A percentile compares a stretch with the other conserved stretches of the same genome.
Evolutionary conservation across 1,140 invertebrate species (phyloP).

Genomic region (Drosophila miranda): DNA sequence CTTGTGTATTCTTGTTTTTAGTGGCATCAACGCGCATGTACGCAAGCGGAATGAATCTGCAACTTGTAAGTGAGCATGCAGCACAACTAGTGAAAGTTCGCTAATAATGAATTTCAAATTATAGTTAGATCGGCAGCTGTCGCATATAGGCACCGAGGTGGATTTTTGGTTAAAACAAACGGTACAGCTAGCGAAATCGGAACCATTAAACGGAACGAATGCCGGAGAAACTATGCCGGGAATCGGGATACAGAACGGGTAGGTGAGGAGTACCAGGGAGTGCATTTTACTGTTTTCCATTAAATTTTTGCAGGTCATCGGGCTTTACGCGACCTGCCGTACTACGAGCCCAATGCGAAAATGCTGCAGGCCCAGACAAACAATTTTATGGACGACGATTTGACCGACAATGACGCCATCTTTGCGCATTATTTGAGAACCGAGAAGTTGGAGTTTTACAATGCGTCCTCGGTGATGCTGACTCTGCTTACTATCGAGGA

Average conservation of each 20-base stretch:
- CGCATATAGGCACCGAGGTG: neutral
- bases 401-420: conserved; percentile 1
- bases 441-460: conserved; percentile 35
- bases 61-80: too few species aligned
- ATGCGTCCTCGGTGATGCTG: conserved; percentile 48
- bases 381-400: conserved; percentile 35
- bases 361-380: conserved; percentile 33
- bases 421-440: conserved; percentile 41
- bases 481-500: conserved; percentile 57
- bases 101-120: neutral
- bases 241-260: neutral
- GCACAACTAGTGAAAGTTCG: too few species aligned
- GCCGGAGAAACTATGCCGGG: too few species aligned
- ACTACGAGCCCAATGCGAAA: conserved; percentile 46
- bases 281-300: neutral
- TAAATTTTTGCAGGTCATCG: conserved; percentile 28
- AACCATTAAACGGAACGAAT: neutral
- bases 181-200: too few species aligned
- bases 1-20: too few species aligned
- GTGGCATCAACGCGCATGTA: neutral
- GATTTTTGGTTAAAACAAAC: too few species aligned
- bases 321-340: conserved; percentile 1
- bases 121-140: conserved; percentile 33
- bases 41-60: neutral
- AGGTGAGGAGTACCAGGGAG: neutral